Percentiles rank a stretch among this genome's conserved stretches.
Conservation (phyloP, 1,140 invertebrate species). For the Tenebrio molitor region DNA sequence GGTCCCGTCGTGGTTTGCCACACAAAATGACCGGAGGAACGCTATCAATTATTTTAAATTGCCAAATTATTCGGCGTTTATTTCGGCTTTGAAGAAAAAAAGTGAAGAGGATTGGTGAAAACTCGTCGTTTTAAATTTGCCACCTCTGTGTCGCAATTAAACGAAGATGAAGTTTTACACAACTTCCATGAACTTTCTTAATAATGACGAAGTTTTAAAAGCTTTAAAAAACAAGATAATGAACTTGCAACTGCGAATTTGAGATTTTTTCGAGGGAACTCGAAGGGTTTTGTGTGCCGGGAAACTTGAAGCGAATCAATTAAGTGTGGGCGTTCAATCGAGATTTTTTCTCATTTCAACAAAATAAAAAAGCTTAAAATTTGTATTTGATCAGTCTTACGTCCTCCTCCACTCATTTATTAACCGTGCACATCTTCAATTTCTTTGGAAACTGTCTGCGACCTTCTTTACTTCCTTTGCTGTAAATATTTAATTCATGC, state of each 20-base stretch:
- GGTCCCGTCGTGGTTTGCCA: too few relatives aligned
- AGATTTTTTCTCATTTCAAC: not conserved
- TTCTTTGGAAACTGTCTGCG: too few relatives aligned
- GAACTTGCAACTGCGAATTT: not conserved
- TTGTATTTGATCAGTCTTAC: too few relatives aligned
- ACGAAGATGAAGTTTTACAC: not conserved
- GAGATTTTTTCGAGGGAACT: not conserved
- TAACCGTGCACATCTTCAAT: too few relatives aligned
- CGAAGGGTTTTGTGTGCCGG: not conserved
- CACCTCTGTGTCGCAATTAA: constrained; percentile 5
- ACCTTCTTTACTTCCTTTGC: too few relatives aligned
- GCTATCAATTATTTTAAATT: not conserved
- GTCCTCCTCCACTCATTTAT: too few relatives aligned
- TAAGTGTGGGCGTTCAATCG: not conserved
- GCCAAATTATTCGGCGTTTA: constrained; percentile 3
- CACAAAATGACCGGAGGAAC: not conserved
- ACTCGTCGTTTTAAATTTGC: not conserved
- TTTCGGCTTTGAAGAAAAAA: constrained; percentile 3
- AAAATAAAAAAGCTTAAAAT: too few relatives aligned
- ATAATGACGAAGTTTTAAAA: constrained; percentile 14
- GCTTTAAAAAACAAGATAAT: constrained; percentile 3
- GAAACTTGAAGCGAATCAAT: not conserved
- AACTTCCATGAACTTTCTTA: constrained; percentile 1
- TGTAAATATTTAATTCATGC: too few relatives aligned
- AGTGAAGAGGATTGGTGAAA: not conserved